Evolutionary conservation across 2,797 vertebrate species (phyloP).

Genomic region (Parauchenoglanis punctatus): DNA sequence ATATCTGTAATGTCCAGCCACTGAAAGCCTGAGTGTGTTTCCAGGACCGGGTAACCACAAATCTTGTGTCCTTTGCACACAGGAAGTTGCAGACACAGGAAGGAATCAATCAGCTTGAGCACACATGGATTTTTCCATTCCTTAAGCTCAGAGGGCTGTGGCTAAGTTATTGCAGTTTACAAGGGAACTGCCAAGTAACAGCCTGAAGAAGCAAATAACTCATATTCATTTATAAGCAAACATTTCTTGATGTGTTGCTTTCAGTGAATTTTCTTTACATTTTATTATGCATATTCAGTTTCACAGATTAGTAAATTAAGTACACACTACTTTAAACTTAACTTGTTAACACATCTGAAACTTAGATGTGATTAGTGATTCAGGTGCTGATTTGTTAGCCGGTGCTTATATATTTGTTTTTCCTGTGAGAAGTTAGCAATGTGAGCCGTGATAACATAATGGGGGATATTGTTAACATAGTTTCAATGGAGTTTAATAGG

Average conservation of each 20-base stretch:
- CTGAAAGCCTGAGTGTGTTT: neutral
- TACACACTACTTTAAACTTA: neutral
- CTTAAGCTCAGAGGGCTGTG: slow-evolving; percentile 1
- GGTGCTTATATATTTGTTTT: neutral
- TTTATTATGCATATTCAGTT: neutral
- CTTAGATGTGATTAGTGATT: neutral
- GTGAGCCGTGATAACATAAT: neutral
- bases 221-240: neutral
- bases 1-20: slow-evolving; percentile 5
- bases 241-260: neutral
- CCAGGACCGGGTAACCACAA: neutral
- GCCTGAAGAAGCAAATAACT: slow-evolving; percentile 12
- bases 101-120: neutral
- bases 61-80: slow-evolving; percentile 1
- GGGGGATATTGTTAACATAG: neutral
- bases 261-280: neutral
- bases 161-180: slow-evolving; percentile 21
- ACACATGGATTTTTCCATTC: slow-evolving; percentile 2
- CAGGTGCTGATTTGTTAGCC: neutral
- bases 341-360: neutral
- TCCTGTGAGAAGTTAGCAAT: neutral
- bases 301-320: neutral
- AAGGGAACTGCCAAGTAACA: neutral
- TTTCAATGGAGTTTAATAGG: neutral
- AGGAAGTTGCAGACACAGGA: neutral